These are phyloP conservation scores for Sphaeramia orbicularis DNA, from an alignment of 2,797 vertebrate species.

Conservation along the genomic window DNA sequence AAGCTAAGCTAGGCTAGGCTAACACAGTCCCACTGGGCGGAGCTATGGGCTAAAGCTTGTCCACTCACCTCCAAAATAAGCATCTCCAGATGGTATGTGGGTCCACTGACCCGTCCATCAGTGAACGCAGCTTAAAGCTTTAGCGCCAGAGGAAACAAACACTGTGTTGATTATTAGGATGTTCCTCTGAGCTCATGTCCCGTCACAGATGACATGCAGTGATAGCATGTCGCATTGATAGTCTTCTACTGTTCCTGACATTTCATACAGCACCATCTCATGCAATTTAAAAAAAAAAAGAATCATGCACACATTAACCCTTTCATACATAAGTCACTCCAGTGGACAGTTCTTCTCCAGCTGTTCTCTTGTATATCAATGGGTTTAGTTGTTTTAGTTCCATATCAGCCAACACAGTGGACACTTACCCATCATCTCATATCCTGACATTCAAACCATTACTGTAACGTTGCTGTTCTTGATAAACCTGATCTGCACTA, in stretches of 20 bases:
- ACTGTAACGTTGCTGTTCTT: no score
- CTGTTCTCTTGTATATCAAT: no score
- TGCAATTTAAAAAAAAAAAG: slow-evolving; percentile 5
- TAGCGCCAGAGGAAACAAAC: slow-evolving; percentile 22
- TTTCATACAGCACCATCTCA: slow-evolving; percentile 3
- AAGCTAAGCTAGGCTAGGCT: slow-evolving; percentile 35
- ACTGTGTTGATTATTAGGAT: slow-evolving; percentile 17
- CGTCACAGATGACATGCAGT: slow-evolving; percentile 2
- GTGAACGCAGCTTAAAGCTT: slow-evolving; percentile 56
- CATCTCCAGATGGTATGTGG: slow-evolving; percentile 73
- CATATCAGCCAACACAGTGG: no score
- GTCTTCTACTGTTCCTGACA: slow-evolving; percentile 12
- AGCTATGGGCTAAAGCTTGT: slow-evolving; percentile 25
- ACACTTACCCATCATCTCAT: no score
- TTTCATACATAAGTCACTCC: no score
- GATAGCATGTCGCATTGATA: slow-evolving; percentile 19
- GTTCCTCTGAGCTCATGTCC: slow-evolving; percentile 17
- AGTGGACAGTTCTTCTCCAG: no score
- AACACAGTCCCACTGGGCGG: slow-evolving; percentile 2
- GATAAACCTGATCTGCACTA: no score
- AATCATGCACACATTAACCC: no score
- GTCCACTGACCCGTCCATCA: slow-evolving; percentile 52
- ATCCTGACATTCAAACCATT: no score
- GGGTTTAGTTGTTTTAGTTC: no score
- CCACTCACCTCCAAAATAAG: slow-evolving; percentile 47